phyloP scores from a whole-genome alignment of 2,113 vertebrate genomes.

The Myotis brandtii region DNA sequence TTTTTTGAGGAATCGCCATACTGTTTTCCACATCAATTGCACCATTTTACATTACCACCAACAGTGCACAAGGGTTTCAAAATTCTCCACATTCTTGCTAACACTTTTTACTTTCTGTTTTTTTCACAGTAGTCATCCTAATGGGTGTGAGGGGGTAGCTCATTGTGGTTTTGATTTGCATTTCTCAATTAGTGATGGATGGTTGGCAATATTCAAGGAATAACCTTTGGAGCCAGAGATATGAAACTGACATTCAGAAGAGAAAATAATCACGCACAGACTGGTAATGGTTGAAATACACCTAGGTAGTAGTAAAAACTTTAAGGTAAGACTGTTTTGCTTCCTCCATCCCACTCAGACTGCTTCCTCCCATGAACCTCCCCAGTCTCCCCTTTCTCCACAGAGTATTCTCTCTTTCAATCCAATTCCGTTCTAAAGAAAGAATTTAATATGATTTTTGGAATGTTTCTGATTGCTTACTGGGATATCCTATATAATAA shows the following conservation, averaged over 20 bases:
- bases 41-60: not conserved
- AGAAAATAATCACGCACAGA: not conserved
- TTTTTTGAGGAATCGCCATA: not conserved
- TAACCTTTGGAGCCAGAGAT: not conserved
- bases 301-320: not conserved
- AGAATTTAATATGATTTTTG: not conserved
- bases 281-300: not conserved
- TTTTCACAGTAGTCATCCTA: not conserved
- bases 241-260: not conserved
- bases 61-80: not conserved
- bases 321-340: slow-evolving; percentile 32
- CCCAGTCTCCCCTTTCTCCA: not conserved
- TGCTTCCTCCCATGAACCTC: slow-evolving; percentile 18
- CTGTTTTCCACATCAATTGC: not conserved
- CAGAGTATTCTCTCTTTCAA: not conserved
- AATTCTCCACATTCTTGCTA: not conserved
- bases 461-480: not conserved
- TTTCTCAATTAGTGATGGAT: not conserved
- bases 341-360: not conserved
- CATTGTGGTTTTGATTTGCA: not conserved
- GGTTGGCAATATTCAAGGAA: not conserved
- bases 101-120: not conserved
- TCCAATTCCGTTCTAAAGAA: slow-evolving; percentile 3
- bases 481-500: not conserved
- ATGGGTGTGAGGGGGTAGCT: not conserved